Conservation (phyloP, 1,140 invertebrate genomes). For the Drosophila serrata region DNA sequence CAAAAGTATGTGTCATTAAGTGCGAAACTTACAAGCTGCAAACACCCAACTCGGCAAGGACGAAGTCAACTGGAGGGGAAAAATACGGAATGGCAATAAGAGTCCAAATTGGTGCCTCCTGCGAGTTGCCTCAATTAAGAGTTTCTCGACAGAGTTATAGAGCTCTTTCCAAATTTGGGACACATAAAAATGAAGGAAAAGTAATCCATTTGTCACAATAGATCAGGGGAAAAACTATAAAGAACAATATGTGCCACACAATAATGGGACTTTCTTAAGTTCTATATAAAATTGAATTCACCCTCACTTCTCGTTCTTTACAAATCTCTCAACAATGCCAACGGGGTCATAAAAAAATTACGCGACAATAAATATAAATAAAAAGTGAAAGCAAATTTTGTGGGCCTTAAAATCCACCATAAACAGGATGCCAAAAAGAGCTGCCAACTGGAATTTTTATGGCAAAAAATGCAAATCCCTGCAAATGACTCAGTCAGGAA, state of each 20-base stretch:
- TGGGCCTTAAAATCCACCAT: constrained; percentile 24
- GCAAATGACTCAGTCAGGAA: constrained; percentile 49
- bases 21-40: constrained; percentile 62
- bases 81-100: neutral
- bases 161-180: neutral
- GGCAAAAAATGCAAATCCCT: constrained; percentile 59
- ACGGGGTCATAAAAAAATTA: constrained; percentile 38
- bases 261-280: neutral
- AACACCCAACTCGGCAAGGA: constrained; percentile 53
- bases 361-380: constrained; percentile 56
- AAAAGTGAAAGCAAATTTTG: constrained; percentile 14
- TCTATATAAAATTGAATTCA: neutral
- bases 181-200: neutral
- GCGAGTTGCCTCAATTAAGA: constrained; percentile 23
- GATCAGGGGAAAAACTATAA: neutral
- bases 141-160: neutral
- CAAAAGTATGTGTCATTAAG: constrained; percentile 70
- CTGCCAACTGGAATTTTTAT: constrained; percentile 60
- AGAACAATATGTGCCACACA: too few relatives aligned
- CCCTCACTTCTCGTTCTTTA: neutral
- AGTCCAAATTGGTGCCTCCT: neutral
- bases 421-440: constrained; percentile 35
- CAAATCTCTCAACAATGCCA: constrained; percentile 34
- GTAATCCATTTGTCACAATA: neutral
- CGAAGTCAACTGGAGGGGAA: constrained; percentile 3